A percentile compares a stretch with the other conserved stretches of the same genome.
Evolutionary conservation across 2,797 vertebrate genomes (phyloP).

Genomic region (Cirrhinus mrigala): DNA sequence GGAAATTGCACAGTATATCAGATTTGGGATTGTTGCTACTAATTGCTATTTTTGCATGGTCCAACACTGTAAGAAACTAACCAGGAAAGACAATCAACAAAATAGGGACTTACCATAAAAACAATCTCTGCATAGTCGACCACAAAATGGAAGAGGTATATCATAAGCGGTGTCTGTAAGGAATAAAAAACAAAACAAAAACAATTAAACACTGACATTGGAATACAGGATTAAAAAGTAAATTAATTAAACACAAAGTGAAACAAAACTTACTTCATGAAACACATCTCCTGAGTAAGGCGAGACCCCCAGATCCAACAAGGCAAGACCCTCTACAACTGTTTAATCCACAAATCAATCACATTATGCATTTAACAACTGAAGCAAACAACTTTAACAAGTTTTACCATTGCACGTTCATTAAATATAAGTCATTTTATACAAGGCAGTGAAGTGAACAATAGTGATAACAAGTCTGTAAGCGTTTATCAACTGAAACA

Average conservation of each 20-base stretch:
- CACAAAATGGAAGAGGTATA: constrained; percentile 97
- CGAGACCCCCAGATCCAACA: constrained; percentile 94
- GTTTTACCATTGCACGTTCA: background rate
- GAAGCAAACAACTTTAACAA: background rate
- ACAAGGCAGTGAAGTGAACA: background rate
- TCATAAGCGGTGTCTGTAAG: constrained; percentile 92
- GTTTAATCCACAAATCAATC: constrained; percentile 51
- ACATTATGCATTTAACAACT: background rate
- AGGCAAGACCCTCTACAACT: constrained; percentile 95
- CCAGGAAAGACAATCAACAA: background rate
- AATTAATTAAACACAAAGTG: background rate
- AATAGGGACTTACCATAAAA: constrained; percentile 88
- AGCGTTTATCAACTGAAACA: background rate
- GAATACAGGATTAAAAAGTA: background rate
- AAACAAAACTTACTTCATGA: constrained; percentile 87
- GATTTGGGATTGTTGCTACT: background rate
- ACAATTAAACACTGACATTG: background rate
- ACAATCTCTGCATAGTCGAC: constrained; percentile 95
- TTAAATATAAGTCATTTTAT: background rate
- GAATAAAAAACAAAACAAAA: background rate
- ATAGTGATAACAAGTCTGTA: background rate
- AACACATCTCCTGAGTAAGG: constrained; percentile 96
- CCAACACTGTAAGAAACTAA: background rate
- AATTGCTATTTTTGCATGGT: background rate
- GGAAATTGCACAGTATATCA: background rate